Base-by-base conservation (phyloP, 64 coral and sea anemone species). In the Montipora sp. region DNA sequence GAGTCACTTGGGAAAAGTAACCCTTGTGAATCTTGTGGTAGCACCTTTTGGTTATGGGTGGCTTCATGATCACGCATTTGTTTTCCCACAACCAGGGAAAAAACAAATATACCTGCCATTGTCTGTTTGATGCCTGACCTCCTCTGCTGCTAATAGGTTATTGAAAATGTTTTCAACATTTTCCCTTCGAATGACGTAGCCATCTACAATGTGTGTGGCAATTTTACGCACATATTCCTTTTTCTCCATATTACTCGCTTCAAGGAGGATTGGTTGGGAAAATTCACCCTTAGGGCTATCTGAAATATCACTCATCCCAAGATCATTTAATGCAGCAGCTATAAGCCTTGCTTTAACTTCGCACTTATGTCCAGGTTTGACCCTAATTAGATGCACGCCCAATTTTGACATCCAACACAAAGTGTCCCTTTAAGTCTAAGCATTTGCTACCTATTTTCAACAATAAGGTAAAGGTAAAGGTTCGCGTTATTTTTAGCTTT, bases 31-130 rank as follows among this genome's bases (percentile, higher is more conserved):
- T 80, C 78, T 21, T 20, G 6, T 51, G 77, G 3, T 79, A 47
- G 77, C 7, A 90, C 55, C 66, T 77, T 65, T 58, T 77, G 83
- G 43, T 95, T 90, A 36, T 90, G 93, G 47, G 88, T 83, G 27
- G 73, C 24, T 84, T 95, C 80, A 87, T 95, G 93, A 69, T 44
- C 73, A 61, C 68, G 20, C 47, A 76, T 89, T 83, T 80, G 73
- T 79, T 94, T 94, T 59, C 93, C 93, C 87, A 89, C 93, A 94
- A 78, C 93, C 87, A 21, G 93, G 93, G 50, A 90, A 90, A 21
- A 80, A 58, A 90, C 80, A 87, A 68, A 82, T 94, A 47, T 84
- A 94, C 86, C 79, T 73, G 22, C 93, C 93, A 90, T 75, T 21
- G 13, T 51, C 79, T 86, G 75, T 90, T 70, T 79, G 88, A 13